These are phyloP conservation scores for Polyommatus icarus DNA, from an alignment of 2,888 invertebrate genomes.

Conservation along the genomic window DNA sequence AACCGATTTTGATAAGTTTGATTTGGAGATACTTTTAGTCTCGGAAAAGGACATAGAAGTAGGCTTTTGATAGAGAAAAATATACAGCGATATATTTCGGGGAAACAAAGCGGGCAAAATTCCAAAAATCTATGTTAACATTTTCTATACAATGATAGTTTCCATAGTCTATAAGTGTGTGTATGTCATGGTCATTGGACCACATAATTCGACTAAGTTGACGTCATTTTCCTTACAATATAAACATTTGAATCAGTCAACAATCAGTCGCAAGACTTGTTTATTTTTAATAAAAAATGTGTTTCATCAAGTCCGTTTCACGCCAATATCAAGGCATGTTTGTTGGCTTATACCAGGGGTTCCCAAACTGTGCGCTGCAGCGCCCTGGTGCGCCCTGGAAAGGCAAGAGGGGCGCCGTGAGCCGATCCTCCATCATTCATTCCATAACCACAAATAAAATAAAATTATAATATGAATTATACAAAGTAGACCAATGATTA, in stretches of 20 bases:
- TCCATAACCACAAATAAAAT: too few species aligned
- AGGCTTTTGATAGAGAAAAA: too few species aligned
- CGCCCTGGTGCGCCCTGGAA: too few species aligned
- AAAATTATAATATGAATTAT: too few species aligned
- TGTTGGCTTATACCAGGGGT: not conserved
- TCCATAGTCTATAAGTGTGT: not conserved
- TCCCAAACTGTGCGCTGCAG: too few species aligned
- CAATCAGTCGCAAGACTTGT: not conserved
- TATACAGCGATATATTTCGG: too few species aligned
- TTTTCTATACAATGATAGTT: not conserved
- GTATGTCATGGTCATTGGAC: constrained; percentile 19
- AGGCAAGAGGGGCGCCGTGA: too few species aligned
- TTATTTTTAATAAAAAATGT: constrained; percentile 1
- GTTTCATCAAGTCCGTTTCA: not conserved
- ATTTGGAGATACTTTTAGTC: too few species aligned
- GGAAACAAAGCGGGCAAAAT: not conserved
- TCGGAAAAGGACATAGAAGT: too few species aligned
- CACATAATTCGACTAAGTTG: constrained; percentile 19
- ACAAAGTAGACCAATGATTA: too few species aligned
- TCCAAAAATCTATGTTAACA: not conserved
- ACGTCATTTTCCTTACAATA: constrained; percentile 17
- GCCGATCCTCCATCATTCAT: too few species aligned
- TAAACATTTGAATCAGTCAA: constrained; percentile 5
- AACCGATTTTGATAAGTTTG: too few species aligned
- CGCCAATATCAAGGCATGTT: not conserved